Base-by-base conservation (phyloP, 2,113 vertebrate species). In the Catharus bicknelli region DNA sequence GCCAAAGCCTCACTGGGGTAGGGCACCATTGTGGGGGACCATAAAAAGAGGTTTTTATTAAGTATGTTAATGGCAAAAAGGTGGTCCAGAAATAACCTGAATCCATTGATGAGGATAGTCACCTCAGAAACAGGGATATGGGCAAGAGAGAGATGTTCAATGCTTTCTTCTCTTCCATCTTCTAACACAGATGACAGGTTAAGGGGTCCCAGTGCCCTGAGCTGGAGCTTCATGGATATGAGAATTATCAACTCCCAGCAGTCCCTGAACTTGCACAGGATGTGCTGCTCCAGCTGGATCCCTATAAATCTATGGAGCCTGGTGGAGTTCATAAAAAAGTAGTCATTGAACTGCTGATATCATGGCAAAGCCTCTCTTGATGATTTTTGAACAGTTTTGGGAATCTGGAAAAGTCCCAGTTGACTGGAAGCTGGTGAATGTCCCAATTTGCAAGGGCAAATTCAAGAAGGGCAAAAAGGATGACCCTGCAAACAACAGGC, bases 301-400 rank as follows among this genome's bases (percentile, higher is more conserved):
- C 13, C 25, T 32, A 0, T 14, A 9, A 40, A 14, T 59, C n/a
- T 62, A 5, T 47, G 42, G 27, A 27, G 3, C 11, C 36, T 36
- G 50, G 36, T 66, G 32, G 22, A 43, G 66, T 80, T 36, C 0
- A 9, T 66, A 1, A 29, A 34, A 67, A 67, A 47, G 5, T 30
- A 21, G 16, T 75, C 9, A 18, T 10, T 2, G 11, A 61, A 14
- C 38, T 59, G n/a, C 53, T 54, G n/a, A 40, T 66, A 21, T 22
- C 8, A 43, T 20, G 9, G 45, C 14, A 54, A 59, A 67, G n/a
- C 16, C 13, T 34, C 54, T 61, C 20, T 34, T 1, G 1, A 26
- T 72, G 34, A 22, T 83, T 83, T 62, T 62, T 61, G 20, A 22
- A 30, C 0, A 0, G 30, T 61, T 9, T 40, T 68, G 20, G 42